Percentiles rank a stretch among this genome's conserved stretches.
Conservation (phyloP, 1,140 invertebrate species). For the Pogonomyrmex barbatus region DNA sequence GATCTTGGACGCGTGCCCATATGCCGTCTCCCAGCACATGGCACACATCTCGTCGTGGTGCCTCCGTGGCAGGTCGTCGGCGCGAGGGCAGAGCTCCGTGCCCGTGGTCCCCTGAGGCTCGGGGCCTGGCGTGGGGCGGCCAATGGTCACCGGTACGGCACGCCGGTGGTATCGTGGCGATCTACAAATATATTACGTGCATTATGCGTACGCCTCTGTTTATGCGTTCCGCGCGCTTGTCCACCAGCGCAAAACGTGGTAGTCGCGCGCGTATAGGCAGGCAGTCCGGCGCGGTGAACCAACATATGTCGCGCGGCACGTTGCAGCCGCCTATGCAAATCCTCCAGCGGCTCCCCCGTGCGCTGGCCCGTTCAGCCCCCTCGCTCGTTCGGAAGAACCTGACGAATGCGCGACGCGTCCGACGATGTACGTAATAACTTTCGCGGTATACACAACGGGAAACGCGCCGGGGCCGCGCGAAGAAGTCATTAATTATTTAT, state of each 20-base stretch:
- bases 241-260: constrained; percentile 65
- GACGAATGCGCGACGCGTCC: constrained; percentile 40
- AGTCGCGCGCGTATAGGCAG: constrained; percentile 50
- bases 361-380: neutral
- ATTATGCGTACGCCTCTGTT: constrained; percentile 80
- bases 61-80: constrained; percentile 49
- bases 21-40: constrained; percentile 80
- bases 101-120: constrained; percentile 53
- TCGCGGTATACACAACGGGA: constrained; percentile 35
- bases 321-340: constrained; percentile 78
- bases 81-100: constrained; percentile 21
- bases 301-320: constrained; percentile 71
- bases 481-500: constrained; percentile 63
- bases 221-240: constrained; percentile 73
- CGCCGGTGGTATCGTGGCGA: constrained; percentile 70
- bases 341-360: neutral
- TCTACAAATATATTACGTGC: constrained; percentile 82
- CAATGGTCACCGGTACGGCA: constrained; percentile 55
- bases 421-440: constrained; percentile 43
- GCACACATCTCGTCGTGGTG: constrained; percentile 49
- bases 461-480: constrained; percentile 45
- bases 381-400: neutral
- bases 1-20: constrained; percentile 84
- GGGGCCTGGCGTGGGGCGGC: constrained; percentile 41
- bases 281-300: neutral